Evolutionary conservation across 2,113 vertebrate species (phyloP).

Genomic region (Dolichotis patagonum): DNA sequence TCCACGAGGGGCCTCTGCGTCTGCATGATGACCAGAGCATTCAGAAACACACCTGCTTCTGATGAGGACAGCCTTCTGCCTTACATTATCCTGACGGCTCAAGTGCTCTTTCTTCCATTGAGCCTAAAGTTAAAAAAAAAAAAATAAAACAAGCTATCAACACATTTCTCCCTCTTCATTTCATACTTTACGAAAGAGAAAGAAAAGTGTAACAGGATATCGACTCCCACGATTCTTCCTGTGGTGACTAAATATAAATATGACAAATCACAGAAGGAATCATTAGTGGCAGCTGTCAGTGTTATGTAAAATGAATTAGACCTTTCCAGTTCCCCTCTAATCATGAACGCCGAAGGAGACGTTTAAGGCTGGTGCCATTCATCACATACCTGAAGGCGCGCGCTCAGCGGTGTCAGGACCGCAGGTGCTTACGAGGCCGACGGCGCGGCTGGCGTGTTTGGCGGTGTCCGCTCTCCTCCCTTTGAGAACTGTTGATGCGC

Average conservation of each 20-base stretch:
- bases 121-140: not conserved
- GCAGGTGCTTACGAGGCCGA: constrained; percentile 34
- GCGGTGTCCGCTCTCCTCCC: not conserved
- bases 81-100: not conserved
- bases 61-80: not conserved
- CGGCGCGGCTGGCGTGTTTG: constrained; percentile 33
- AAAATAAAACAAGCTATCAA: not conserved
- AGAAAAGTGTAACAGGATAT: constrained; percentile 28
- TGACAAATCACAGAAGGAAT: constrained; percentile 72
- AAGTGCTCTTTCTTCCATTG: not conserved
- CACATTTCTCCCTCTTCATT: not conserved
- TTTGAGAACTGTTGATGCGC: not conserved
- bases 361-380: constrained; percentile 74
- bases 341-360: constrained; percentile 76
- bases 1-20: fast-evolving
- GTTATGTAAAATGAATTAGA: constrained; percentile 76
- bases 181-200: not conserved
- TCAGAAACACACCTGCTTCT: fast-evolving
- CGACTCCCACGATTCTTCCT: constrained; percentile 58
- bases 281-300: constrained; percentile 82
- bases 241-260: constrained; percentile 76
- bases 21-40: fast-evolving
- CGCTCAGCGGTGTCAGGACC: not conserved
- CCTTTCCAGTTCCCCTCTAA: constrained; percentile 47
- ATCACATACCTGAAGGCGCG: constrained; percentile 79